Evolutionary conservation across 92 coral and sea anemone species (phyloP).

Genomic region (Isaurus tuberculatus): DNA sequence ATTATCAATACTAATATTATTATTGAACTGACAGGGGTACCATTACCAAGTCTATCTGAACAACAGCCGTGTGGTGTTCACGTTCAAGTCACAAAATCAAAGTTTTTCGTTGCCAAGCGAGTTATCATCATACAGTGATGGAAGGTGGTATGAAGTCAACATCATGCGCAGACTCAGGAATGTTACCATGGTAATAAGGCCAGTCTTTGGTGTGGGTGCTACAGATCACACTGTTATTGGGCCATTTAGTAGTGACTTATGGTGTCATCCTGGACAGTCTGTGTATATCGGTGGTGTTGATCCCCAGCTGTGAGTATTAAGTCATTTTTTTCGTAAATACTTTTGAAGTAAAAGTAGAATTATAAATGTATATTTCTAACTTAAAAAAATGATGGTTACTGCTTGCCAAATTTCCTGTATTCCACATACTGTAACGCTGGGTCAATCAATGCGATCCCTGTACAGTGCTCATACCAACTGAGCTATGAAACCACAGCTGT

Average conservation of each 20-base stretch:
- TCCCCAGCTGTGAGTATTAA: slow-evolving; percentile 72
- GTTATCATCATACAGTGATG: slow-evolving; percentile 77
- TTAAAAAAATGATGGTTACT: too few relatives aligned
- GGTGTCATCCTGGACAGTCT: slow-evolving; percentile 64
- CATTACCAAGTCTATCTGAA: slow-evolving; percentile 79
- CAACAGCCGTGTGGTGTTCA: slow-evolving; percentile 78
- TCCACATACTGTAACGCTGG: too few relatives aligned
- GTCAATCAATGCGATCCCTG: too few relatives aligned
- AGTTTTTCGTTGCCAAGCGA: slow-evolving; percentile 60
- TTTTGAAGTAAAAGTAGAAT: too few relatives aligned
- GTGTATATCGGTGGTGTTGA: slow-evolving; percentile 88
- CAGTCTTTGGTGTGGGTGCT: slow-evolving; percentile 62
- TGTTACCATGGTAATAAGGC: slow-evolving; percentile 75
- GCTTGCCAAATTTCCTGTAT: too few relatives aligned
- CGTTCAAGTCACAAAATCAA: slow-evolving; percentile 61
- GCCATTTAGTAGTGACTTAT: slow-evolving; percentile 45
- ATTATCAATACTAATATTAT: not conserved
- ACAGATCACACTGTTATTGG: slow-evolving; percentile 56
- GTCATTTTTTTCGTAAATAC: too few relatives aligned
- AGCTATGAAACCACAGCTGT: too few relatives aligned
- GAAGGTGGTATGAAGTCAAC: slow-evolving; percentile 89
- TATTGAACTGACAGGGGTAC: slow-evolving; percentile 61
- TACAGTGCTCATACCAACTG: too few relatives aligned
- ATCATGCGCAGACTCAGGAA: slow-evolving; percentile 84
- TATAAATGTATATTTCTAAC: too few relatives aligned